Evolutionary conservation across 1,140 invertebrate genomes (phyloP).

Genomic region (Andricus grossulariae): DNA sequence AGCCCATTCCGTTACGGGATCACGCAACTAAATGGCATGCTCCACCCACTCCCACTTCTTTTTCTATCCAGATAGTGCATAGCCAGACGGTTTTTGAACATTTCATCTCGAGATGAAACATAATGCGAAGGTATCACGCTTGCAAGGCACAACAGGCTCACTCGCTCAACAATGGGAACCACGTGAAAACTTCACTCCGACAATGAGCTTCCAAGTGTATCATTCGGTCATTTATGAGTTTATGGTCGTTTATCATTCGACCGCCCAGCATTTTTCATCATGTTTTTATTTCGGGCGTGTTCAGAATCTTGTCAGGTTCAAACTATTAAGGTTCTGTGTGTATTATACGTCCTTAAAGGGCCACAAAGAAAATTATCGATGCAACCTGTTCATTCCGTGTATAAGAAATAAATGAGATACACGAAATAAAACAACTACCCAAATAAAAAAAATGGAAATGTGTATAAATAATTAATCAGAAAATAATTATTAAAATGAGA

Average conservation of each 20-base stretch:
- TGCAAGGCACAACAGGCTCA: conserved; percentile 31
- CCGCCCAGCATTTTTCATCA: conserved; percentile 64
- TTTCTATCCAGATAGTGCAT: conserved; percentile 22
- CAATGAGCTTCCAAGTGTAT: conserved; percentile 69
- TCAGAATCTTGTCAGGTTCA: conserved; percentile 18
- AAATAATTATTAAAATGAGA: no score
- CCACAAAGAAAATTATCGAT: background rate
- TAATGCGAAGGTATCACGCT: conserved; percentile 46
- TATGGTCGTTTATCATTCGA: conserved; percentile 70
- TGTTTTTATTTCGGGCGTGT: conserved; percentile 28
- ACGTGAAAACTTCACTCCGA: conserved; percentile 63
- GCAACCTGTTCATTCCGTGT: no score
- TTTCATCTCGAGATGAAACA: conserved; percentile 50
- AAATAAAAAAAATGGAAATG: no score
- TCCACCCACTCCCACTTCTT: conserved; percentile 14
- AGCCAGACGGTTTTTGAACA: conserved; percentile 44
- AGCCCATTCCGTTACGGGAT: conserved; percentile 16
- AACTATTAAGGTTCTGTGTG: conserved; percentile 16
- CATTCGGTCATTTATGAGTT: conserved; percentile 70
- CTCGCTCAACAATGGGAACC: conserved; percentile 57
- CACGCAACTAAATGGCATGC: conserved; percentile 30
- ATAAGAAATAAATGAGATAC: no score
- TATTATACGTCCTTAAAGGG: background rate
- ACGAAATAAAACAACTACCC: no score
- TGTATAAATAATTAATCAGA: no score